phyloP scores from a whole-genome alignment of 2,113 vertebrate genomes.

The Rhinoderma darwinii region DNA sequence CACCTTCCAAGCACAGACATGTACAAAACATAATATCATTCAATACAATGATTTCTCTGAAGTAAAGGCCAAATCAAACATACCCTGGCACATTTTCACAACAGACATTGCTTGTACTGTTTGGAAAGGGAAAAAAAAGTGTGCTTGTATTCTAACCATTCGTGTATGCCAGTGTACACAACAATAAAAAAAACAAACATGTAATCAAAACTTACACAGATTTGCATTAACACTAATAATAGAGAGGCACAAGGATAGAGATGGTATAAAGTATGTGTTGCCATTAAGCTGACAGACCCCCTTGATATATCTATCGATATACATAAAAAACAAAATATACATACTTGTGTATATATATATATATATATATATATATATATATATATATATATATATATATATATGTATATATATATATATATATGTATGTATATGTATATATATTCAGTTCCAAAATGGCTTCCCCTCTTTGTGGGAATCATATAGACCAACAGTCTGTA shows the following conservation, averaged over 20 bases:
- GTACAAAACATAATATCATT: conserved; percentile 21
- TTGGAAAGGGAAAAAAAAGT: not conserved
- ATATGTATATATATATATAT: too few relatives aligned
- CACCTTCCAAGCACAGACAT: conserved; percentile 1
- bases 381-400: too few relatives aligned
- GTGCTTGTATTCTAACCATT: not conserved
- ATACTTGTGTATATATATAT: too few relatives aligned
- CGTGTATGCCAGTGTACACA: not conserved
- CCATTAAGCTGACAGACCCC: too few relatives aligned
- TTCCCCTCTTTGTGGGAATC: too few relatives aligned
- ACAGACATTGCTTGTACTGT: not conserved
- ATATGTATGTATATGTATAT: not conserved
- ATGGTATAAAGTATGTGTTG: too few relatives aligned
- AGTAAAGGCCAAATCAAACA: conserved; percentile 35
- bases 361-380: too few relatives aligned
- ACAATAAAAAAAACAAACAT: not conserved
- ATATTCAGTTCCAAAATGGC: too few relatives aligned
- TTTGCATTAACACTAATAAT: not conserved
- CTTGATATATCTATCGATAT: too few relatives aligned
- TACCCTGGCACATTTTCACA: not conserved
- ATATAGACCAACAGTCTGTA: too few relatives aligned
- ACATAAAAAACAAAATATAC: too few relatives aligned
- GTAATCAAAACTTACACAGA: not conserved
- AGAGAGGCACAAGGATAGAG: not conserved
- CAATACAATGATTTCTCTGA: not conserved